Percentiles rank a stretch among this genome's conserved stretches.
Evolutionary conservation across 2,888 invertebrate genomes (phyloP).

Genomic region (Azorinus chamasolen): DNA sequence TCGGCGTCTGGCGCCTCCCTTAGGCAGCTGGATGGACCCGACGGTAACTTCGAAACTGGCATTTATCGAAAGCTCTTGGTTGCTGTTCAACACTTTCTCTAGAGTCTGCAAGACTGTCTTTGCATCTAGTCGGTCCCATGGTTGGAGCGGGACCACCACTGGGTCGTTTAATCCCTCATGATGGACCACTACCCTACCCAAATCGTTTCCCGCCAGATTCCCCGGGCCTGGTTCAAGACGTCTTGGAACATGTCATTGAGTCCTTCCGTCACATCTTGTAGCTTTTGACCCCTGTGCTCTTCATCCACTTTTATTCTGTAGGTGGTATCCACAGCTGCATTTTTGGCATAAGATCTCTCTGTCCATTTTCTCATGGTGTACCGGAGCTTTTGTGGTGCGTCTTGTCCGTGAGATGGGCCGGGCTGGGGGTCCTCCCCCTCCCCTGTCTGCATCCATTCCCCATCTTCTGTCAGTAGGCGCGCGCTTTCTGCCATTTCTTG

Average conservation of each 20-base stretch:
- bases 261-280: slow-evolving; percentile 17
- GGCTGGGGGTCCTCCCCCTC: too few species aligned
- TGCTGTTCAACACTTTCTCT: slow-evolving; percentile 37
- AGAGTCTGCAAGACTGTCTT: slow-evolving; percentile 37
- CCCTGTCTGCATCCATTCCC: too few species aligned
- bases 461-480: too few species aligned
- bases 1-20: slow-evolving; percentile 25
- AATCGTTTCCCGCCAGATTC: slow-evolving; percentile 37
- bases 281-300: slow-evolving; percentile 8
- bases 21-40: slow-evolving; percentile 32
- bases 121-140: slow-evolving; percentile 37
- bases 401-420: too few species aligned
- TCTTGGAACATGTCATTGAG: slow-evolving; percentile 10
- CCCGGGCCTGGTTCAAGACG: slow-evolving; percentile 27
- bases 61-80: slow-evolving; percentile 28
- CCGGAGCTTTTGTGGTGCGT: too few species aligned
- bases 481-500: too few species aligned
- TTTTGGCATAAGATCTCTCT: too few species aligned
- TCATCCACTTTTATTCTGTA: slow-evolving; percentile 33
- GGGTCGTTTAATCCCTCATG: slow-evolving; percentile 42
- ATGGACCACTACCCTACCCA: slow-evolving; percentile 33
- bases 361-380: too few species aligned
- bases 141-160: slow-evolving; percentile 42
- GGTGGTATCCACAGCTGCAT: slow-evolving; percentile 20
- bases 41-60: slow-evolving; percentile 35